Base-by-base conservation (phyloP, 2,888 invertebrate species). In the Thumatha senex region DNA sequence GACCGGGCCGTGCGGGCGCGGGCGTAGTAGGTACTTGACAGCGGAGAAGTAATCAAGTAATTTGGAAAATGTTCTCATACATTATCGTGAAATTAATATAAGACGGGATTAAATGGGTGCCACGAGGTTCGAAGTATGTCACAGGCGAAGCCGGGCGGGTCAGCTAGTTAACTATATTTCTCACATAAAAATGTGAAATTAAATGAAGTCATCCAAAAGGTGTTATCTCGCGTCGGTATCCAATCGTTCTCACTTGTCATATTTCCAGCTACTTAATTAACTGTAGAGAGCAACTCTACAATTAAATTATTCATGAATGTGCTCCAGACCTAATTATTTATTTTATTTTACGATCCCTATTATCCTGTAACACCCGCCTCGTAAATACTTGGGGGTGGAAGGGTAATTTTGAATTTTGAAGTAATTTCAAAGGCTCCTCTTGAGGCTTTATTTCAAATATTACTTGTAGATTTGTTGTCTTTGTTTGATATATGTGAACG, bases 261-360 rank as follows among this genome's bases (percentile, higher is more conserved):
- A 83, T 77, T 76, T 78, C 73, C 69, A 72, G 67, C 74, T 72
- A 60, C 63, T 77, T 81, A 82, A 85, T 84, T 80, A 84, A 84
- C 76, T 67, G 67, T 61, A 61, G 70, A 68, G 55, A 58, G 84
- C 81, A 83, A 70, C 75, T 78, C 73, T 66, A 80, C 81, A 82
- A 82, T 87, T 86, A 84, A 85, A 78, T 89, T 85, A 89, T 89
- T 89, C 88, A 89, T 87, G 87, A 87, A 81, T 81, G 77, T 77
- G 74, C 83, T 69, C 67, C 74, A 62, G 75, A 73, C 78, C 80
- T 86, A 88, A 89, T 89, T 89, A 89, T 89, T 89, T 88, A 89
- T 86, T 88, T 88, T 88, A 89, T 86, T 89, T 89, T 89, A 89
- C 81, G 87, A 83, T 70, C 73, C 76, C 87, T 82, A 84, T 89